Evolutionary conservation across 1,140 invertebrate genomes (phyloP).

Genomic region (Orchesella cincta): DNA sequence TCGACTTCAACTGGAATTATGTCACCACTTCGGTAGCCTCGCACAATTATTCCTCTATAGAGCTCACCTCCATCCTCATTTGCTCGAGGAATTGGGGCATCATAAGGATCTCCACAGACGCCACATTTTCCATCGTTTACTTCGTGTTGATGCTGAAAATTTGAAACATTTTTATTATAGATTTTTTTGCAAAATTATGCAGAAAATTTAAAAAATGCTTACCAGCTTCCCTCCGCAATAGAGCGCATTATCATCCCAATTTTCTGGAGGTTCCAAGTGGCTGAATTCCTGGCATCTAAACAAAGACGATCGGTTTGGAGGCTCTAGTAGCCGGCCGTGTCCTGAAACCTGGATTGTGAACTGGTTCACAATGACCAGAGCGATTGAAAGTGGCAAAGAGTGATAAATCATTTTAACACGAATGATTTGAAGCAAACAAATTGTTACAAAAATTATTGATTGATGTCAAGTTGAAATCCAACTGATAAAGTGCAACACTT

Average conservation of each 20-base stretch:
- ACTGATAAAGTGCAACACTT: no score
- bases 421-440: no score
- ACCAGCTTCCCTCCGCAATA: not conserved
- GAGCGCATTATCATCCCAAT: conserved; percentile 4
- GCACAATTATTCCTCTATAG: conserved; percentile 54
- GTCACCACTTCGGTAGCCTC: conserved; percentile 54
- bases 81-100: conserved; percentile 53
- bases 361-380: no score
- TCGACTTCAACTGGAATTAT: conserved; percentile 54
- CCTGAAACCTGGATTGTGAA: not conserved
- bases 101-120: conserved; percentile 58
- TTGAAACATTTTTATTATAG: not conserved
- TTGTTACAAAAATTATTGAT: no score
- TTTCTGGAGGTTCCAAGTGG: not conserved
- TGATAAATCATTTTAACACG: no score
- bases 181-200: not conserved
- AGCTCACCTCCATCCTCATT: conserved; percentile 58
- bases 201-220: not conserved
- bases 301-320: not conserved
- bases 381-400: no score
- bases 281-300: not conserved
- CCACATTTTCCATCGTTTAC: conserved; percentile 58
- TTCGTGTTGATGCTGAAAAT: conserved; percentile 51
- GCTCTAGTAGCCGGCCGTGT: not conserved
- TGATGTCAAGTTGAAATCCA: no score